A percentile compares a stretch with the other conserved stretches of the same genome.
phyloP scores from a whole-genome alignment of 2,888 invertebrate genomes.

The Chalcosyrphus nemorum region DNA sequence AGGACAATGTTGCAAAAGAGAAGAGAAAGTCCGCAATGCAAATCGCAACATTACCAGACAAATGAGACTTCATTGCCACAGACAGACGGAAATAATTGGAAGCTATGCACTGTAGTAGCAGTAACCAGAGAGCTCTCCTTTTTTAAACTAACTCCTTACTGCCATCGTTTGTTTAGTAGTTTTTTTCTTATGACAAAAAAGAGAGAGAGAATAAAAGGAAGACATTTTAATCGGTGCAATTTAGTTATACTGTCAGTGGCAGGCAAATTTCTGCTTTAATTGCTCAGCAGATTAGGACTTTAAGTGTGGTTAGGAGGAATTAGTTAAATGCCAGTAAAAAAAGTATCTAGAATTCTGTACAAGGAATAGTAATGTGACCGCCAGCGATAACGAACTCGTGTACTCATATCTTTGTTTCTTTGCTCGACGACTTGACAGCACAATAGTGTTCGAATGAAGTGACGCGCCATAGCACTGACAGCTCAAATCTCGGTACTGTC shows the following conservation, averaged over 20 bases:
- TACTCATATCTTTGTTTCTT: no score
- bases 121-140: slow-evolving; percentile 2
- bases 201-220: background rate
- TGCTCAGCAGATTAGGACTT: background rate
- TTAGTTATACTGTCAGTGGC: slow-evolving; percentile 20
- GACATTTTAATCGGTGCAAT: slow-evolving; percentile 26
- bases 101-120: slow-evolving; percentile 8
- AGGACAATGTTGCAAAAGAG: slow-evolving; percentile 10
- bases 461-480: no score
- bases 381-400: no score
- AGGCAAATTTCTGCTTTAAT: slow-evolving; percentile 11
- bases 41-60: slow-evolving; percentile 51
- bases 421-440: no score
- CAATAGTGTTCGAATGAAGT: no score
- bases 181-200: background rate
- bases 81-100: slow-evolving; percentile 59
- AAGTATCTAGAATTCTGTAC: no score
- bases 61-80: slow-evolving; percentile 63
- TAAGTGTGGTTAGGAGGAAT: no score
- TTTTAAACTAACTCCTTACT: slow-evolving; percentile 12
- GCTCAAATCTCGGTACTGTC: no score
- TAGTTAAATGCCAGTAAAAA: no score
- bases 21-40: slow-evolving; percentile 61
- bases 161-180: slow-evolving; percentile 6
- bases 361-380: no score